phyloP scores from a whole-genome alignment of 2,888 invertebrate genomes.

The Lissocephala sabroskyi region DNA sequence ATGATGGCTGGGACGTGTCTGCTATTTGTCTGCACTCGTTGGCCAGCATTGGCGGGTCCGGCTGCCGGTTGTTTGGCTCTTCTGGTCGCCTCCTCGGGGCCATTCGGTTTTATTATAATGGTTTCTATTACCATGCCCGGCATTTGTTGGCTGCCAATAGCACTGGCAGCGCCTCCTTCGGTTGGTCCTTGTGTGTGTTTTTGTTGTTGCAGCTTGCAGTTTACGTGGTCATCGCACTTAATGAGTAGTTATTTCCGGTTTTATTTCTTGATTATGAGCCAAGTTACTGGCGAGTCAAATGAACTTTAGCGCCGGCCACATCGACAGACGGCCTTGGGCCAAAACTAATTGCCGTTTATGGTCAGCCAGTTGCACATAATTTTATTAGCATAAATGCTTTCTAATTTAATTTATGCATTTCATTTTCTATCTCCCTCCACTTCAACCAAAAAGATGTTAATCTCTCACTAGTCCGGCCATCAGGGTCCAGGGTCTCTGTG shows the following conservation, averaged over 20 bases:
- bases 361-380: constrained; percentile 21
- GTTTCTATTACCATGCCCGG: constrained; percentile 55
- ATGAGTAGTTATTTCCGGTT: constrained; percentile 61
- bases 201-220: constrained; percentile 23
- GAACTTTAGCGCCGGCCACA: constrained; percentile 33
- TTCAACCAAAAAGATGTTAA: too few relatives aligned
- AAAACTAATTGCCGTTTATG: constrained; percentile 44
- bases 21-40: constrained; percentile 57
- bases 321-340: constrained; percentile 31
- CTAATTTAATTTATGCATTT: constrained; percentile 50
- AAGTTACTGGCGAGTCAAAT: constrained; percentile 37
- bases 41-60: constrained; percentile 16
- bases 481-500: too few relatives aligned
- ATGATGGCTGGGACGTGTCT: constrained; percentile 55
- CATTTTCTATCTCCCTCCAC: constrained; percentile 15
- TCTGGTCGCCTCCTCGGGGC: constrained; percentile 38
- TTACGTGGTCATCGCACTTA: constrained; percentile 58
- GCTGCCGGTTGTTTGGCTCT: constrained; percentile 22
- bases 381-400: constrained; percentile 41
- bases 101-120: constrained; percentile 63
- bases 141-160: constrained; percentile 16
- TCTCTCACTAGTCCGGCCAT: too few relatives aligned
- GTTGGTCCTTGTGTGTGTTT: constrained; percentile 12
- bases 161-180: constrained; percentile 17
- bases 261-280: constrained; percentile 57